phyloP scores from a whole-genome alignment of 2,888 invertebrate species.

The Sthenelais limicola region DNA sequence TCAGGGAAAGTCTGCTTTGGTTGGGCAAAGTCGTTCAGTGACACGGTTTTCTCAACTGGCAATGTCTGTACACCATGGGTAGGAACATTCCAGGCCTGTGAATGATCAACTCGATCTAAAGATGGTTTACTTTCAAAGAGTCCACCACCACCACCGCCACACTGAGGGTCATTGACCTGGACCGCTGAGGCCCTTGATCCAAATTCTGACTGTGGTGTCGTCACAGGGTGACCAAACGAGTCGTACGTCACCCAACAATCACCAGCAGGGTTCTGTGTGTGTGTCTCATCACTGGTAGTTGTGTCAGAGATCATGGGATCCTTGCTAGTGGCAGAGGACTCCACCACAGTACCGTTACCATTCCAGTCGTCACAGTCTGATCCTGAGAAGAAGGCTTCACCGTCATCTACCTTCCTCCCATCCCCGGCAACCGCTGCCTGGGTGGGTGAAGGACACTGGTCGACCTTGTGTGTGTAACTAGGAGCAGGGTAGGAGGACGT shows the following conservation, averaged over 20 bases:
- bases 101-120: no score
- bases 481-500: no score
- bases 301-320: neutral
- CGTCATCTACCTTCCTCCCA: neutral
- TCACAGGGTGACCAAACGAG: neutral
- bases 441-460: neutral
- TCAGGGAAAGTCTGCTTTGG: neutral
- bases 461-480: neutral
- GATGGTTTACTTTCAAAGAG: no score
- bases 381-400: conserved; percentile 10
- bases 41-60: no score
- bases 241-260: neutral
- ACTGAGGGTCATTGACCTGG: no score
- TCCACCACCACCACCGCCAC: no score
- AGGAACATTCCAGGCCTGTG: no score
- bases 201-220: no score
- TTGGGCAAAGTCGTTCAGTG: no score
- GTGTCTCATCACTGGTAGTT: neutral
- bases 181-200: no score
- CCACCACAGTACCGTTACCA: neutral
- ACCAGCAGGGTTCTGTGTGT: neutral
- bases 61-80: no score
- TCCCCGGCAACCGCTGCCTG: neutral
- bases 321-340: neutral
- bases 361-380: conserved; percentile 9